Evolutionary conservation across 64 coral and sea anemone genomes (phyloP).

Genomic region (Acropora yongei): DNA sequence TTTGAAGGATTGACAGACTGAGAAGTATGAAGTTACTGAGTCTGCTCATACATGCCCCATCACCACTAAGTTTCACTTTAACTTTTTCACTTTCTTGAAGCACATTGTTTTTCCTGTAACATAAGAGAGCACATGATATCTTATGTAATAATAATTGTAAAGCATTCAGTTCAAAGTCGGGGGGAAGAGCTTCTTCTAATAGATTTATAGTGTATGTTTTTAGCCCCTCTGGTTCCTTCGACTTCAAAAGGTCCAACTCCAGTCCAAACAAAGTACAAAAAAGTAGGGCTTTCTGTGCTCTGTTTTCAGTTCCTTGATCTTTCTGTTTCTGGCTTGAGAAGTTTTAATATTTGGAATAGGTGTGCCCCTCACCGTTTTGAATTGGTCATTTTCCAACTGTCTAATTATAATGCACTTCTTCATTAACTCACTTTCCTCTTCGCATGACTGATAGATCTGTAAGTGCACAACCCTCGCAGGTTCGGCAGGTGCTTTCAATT

Average conservation of each 20-base stretch:
- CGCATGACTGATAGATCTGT: neutral
- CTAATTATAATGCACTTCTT: neutral
- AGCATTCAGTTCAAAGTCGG: too few species aligned
- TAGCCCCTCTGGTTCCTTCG: neutral
- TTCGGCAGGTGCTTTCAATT: too few species aligned
- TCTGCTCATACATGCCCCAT: conserved; percentile 6
- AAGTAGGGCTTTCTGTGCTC: neutral
- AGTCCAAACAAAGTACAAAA: conserved; percentile 19
- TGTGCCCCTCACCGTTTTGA: neutral
- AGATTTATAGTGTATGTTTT: neutral
- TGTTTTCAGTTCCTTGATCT: conserved; percentile 7
- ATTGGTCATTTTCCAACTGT: neutral
- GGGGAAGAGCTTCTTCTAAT: neutral
- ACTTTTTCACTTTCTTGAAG: neutral
- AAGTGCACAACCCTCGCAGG: too few species aligned
- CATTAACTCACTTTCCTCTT: conserved; percentile 1
- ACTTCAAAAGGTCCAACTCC: conserved; percentile 6
- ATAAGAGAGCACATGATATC: too few species aligned
- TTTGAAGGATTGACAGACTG: neutral
- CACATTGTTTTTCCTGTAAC: neutral
- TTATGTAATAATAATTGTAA: too few species aligned
- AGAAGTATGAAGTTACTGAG: conserved; percentile 4
- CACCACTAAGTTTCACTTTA: neutral
- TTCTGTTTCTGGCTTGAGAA: neutral
- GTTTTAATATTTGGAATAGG: neutral